Base-by-base conservation (phyloP, 2,888 invertebrate genomes). In the Nemurella pictetii region DNA sequence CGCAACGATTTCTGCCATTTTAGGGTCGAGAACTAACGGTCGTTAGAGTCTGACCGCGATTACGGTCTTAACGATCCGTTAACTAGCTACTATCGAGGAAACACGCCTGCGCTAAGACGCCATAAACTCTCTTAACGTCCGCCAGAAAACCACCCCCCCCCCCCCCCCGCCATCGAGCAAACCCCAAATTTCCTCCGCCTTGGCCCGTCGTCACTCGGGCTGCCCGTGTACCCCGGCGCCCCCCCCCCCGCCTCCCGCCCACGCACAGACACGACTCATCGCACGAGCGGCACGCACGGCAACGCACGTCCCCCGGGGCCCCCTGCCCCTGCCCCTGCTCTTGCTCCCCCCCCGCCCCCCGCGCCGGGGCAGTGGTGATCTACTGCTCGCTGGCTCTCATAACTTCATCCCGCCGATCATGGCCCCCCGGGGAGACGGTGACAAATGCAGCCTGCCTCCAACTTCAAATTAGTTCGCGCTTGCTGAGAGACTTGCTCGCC, bases 321-420 rank as follows among this genome's bases (percentile, higher is more conserved):
- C 35, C 36, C 83, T 73, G 25, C 35, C 35, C 85, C 84, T 72
- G 83, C 80, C 72, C 85, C 85, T 78, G n/a, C 55, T 83, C 84
- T 75, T 26, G 78, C 26, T 73, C 82, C 72, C 82, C 55, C 84
- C 73, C 36, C 78, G 84, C 85, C 75, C 82, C 84, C 84, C 82
- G 78, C 83, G 73, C n/a, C n/a, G n/a, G n/a, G n/a, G n/a, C n/a
- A n/a, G 55, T 83, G 89, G 90, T 90, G 91, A 90, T 90, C 90
- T 90, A 90, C 90, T 90, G 90, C 90, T 90, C 90, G 90, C 90
- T 89, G 90, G 89, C 86, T 87, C 87, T 90, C 91, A 91, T 91
- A 91, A 91, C 91, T 91, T 90, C 90, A 90, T 90, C 90, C 90
- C 90, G 90, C 90, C 90, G 90, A 91, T 91, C 90, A 91, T 91